Conservation (phyloP, 2,888 invertebrate species). For the Hirudinaria manillensis region DNA sequence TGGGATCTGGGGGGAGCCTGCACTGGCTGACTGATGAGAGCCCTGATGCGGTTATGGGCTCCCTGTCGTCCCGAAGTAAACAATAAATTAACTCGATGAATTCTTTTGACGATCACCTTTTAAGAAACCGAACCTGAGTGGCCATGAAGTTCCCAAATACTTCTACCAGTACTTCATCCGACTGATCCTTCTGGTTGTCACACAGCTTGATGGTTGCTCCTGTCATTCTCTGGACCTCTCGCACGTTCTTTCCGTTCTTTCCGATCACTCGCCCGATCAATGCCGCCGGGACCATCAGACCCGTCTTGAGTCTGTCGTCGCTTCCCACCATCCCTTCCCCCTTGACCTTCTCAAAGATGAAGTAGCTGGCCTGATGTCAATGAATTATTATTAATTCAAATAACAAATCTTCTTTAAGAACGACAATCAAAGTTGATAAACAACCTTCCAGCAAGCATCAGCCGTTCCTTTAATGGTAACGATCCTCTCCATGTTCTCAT, state of each 20-base stretch:
- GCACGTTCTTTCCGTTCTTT: conserved; percentile 60
- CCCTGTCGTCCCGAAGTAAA: conserved; percentile 27
- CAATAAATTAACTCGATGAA: neutral
- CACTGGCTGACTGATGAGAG: conserved; percentile 34
- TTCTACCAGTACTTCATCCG: conserved; percentile 41
- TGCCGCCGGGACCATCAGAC: conserved; percentile 79
- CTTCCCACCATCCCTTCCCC: conserved; percentile 59
- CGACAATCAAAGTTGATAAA: neutral
- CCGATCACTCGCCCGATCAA: conserved; percentile 95
- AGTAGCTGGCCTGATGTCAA: conserved; percentile 74
- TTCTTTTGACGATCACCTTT: neutral
- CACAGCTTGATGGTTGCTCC: conserved; percentile 65
- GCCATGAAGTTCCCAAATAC: conserved; percentile 42
- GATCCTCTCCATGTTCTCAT: conserved; percentile 69
- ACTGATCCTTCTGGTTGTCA: conserved; percentile 39
- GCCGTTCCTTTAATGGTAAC: conserved; percentile 76
- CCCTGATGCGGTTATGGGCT: conserved; percentile 38
- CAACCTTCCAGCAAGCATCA: conserved; percentile 39
- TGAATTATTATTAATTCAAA: neutral
- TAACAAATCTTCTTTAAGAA: neutral
- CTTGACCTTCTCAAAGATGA: conserved; percentile 94
- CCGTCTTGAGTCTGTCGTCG: conserved; percentile 85
- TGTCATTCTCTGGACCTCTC: conserved; percentile 87
- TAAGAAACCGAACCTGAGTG: conserved; percentile 37
- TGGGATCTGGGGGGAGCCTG: neutral